These are phyloP conservation scores for Myodes glareolus DNA, from an alignment of 2,113 vertebrate species.

Conservation along the genomic window DNA sequence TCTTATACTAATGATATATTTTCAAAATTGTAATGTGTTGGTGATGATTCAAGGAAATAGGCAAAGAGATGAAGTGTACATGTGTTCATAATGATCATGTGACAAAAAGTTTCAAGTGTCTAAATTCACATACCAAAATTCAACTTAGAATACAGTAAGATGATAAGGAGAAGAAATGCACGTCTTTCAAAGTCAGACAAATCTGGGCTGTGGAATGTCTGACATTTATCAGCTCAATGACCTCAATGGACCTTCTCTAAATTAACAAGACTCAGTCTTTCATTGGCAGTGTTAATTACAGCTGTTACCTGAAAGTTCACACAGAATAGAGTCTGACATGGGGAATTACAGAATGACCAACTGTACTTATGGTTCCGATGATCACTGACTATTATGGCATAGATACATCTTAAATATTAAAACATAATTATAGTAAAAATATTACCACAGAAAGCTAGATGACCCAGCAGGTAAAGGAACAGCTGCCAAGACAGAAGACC, in stretches of 20 bases:
- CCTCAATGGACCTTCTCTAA: background rate
- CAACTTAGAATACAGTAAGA: background rate
- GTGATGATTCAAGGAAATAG: background rate
- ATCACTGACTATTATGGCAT: background rate
- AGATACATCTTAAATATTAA: background rate
- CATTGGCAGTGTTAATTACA: background rate
- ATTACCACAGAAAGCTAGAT: background rate
- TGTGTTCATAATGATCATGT: background rate
- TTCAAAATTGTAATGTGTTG: background rate
- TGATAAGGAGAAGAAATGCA: background rate
- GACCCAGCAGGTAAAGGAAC: background rate
- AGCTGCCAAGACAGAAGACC: background rate
- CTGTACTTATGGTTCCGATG: background rate
- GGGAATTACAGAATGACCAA: background rate
- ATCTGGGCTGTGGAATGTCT: background rate
- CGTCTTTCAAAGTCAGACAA: background rate
- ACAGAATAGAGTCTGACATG: background rate
- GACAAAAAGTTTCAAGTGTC: background rate
- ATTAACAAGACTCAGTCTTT: background rate
- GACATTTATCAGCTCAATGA: background rate
- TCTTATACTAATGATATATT: slow-evolving; percentile 2
- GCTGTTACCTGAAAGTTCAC: background rate
- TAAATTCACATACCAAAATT: slow-evolving; percentile 14
- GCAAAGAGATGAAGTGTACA: background rate
- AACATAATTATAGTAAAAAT: background rate